These are phyloP conservation scores for Dryobota labecula DNA, from an alignment of 2,888 invertebrate species.

Conservation along the genomic window DNA sequence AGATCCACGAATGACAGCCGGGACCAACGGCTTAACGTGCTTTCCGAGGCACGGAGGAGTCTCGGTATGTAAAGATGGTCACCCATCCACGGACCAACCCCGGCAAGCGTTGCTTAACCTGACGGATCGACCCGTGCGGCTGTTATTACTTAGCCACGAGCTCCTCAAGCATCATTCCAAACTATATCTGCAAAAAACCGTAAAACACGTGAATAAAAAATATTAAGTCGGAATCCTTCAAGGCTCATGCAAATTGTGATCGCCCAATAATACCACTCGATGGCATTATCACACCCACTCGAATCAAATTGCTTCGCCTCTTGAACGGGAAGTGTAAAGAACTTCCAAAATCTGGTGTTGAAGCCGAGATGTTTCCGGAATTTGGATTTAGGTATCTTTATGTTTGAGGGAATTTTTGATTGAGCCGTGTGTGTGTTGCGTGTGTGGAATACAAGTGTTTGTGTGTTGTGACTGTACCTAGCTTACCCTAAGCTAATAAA, in stretches of 20 bases:
- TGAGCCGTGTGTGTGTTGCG: background rate
- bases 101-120: no score
- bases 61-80: no score
- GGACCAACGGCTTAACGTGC: no score
- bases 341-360: slow-evolving; percentile 56
- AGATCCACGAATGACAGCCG: no score
- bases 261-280: slow-evolving; percentile 51
- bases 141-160: no score
- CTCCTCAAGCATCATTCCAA: no score
- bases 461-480: no score
- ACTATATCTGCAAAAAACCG: background rate
- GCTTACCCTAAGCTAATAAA: no score
- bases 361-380: slow-evolving; percentile 35
- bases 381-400: slow-evolving; percentile 33
- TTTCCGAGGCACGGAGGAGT: no score
- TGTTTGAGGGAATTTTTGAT: slow-evolving; percentile 2
- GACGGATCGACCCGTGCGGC: no score
- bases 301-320: slow-evolving; percentile 69
- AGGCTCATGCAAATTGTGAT: slow-evolving; percentile 61
- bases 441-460: no score
- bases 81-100: no score
- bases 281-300: slow-evolving; percentile 59
- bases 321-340: slow-evolving; percentile 59
- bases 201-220: slow-evolving; percentile 7
- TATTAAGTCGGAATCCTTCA: slow-evolving; percentile 19